These are phyloP conservation scores for Drosophila arawakana DNA, from an alignment of 1,140 invertebrate species.

Conservation along the genomic window DNA sequence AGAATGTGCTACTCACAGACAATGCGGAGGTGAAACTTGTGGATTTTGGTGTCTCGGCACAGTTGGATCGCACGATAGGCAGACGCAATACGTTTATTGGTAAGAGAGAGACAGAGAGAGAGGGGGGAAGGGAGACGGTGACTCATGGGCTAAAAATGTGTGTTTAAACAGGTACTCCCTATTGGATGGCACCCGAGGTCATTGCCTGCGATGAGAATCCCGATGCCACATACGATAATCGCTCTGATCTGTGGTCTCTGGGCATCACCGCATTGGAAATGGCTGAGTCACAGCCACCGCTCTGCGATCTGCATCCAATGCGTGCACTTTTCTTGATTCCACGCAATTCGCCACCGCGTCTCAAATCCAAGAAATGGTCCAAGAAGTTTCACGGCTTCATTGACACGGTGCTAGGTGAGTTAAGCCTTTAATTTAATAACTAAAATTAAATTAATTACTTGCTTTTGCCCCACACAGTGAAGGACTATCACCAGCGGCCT, in stretches of 20 bases:
- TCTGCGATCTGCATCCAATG: slow-evolving; percentile 99
- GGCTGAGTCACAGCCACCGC: slow-evolving; percentile 99
- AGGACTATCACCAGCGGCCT: slow-evolving; percentile 99
- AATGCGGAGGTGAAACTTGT: slow-evolving; percentile 99
- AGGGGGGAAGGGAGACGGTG: background rate
- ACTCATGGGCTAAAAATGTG: slow-evolving; percentile 15
- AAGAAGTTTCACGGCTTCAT: slow-evolving; percentile 95
- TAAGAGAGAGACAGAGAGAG: slow-evolving; percentile 37
- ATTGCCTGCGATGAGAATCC: slow-evolving; percentile 99
- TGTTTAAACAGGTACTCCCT: slow-evolving; percentile 90
- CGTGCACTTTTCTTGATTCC: slow-evolving; percentile 99
- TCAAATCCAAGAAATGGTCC: slow-evolving; percentile 99
- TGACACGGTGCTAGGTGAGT: slow-evolving; percentile 86
- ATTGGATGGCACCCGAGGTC: slow-evolving; percentile 99
- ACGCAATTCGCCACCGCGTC: slow-evolving; percentile 97
- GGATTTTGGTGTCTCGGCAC: slow-evolving; percentile 99
- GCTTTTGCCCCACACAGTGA: slow-evolving; percentile 87
- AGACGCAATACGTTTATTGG: slow-evolving; percentile 99
- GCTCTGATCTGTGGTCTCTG: slow-evolving; percentile 99
- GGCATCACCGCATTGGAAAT: slow-evolving; percentile 99
- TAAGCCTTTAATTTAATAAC: background rate
- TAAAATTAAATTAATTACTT: background rate
- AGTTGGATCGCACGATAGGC: slow-evolving; percentile 99
- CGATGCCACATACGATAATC: slow-evolving; percentile 99
- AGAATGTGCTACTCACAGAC: slow-evolving; percentile 99